Evolutionary conservation across 2,113 vertebrate genomes (phyloP).

Genomic region (Nothoprocta pentlandii): DNA sequence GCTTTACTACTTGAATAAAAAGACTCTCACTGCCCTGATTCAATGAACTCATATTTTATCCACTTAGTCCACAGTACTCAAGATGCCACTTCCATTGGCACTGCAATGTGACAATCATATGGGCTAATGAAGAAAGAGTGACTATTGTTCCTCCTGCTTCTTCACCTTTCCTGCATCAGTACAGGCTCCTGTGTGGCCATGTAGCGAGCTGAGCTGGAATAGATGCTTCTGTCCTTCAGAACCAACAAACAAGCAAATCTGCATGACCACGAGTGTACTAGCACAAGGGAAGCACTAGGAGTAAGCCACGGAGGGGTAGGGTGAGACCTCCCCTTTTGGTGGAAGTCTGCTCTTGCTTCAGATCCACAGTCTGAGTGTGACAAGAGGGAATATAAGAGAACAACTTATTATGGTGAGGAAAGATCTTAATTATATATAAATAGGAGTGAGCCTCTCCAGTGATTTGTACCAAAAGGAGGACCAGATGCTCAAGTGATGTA

Average conservation of each 20-base stretch:
- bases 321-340: neutral
- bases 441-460: neutral
- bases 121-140: rapidly evolving
- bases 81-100: neutral
- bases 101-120: neutral
- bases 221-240: neutral
- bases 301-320: rapidly evolving
- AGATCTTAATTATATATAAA: neutral
- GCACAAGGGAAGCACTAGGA: neutral
- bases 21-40: neutral
- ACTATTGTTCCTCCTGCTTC: neutral
- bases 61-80: neutral
- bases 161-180: neutral
- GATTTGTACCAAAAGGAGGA: neutral
- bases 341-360: neutral
- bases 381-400: neutral
- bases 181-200: neutral
- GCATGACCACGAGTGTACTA: neutral
- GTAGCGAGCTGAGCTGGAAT: neutral
- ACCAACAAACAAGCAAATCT: neutral
- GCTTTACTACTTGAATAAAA: neutral
- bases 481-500: neutral
- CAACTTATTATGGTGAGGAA: neutral
- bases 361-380: neutral
- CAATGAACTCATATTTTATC: neutral